Evolutionary conservation across 2,113 vertebrate genomes (phyloP).

Genomic region (Entelurus aequoreus): DNA sequence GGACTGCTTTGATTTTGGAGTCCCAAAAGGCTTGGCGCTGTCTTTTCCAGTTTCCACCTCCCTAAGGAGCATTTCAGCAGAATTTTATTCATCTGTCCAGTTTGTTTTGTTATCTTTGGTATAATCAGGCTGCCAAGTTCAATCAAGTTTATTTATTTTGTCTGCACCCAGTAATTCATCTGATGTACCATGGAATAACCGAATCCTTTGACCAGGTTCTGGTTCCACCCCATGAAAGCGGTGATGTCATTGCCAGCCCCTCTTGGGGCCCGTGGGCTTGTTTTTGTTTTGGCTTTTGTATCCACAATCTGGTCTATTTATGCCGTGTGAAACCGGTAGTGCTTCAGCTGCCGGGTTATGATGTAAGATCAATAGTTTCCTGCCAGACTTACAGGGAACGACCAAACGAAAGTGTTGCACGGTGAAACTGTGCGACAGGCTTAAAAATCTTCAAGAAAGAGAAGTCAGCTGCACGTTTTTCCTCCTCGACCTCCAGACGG

Average conservation of each 20-base stretch:
- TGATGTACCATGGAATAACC: neutral
- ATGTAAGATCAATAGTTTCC: too few species aligned
- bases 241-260: neutral
- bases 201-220: constrained; percentile 1
- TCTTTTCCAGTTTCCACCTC: neutral
- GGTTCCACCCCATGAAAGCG: neutral
- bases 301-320: neutral
- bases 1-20: neutral
- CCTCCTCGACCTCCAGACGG: too few species aligned
- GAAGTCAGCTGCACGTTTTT: too few species aligned
- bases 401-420: too few species aligned
- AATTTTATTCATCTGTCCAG: neutral
- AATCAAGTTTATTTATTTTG: neutral
- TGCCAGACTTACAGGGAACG: too few species aligned
- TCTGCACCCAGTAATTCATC: neutral
- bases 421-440: too few species aligned
- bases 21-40: neutral
- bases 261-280: neutral
- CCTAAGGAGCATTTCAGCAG: neutral
- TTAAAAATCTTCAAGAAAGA: too few species aligned
- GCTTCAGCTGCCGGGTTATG: too few species aligned
- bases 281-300: neutral
- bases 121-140: neutral
- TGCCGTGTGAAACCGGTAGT: neutral
- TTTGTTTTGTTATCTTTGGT: neutral